phyloP scores from a whole-genome alignment of 2,888 invertebrate genomes.

The Tipula helvola region DNA sequence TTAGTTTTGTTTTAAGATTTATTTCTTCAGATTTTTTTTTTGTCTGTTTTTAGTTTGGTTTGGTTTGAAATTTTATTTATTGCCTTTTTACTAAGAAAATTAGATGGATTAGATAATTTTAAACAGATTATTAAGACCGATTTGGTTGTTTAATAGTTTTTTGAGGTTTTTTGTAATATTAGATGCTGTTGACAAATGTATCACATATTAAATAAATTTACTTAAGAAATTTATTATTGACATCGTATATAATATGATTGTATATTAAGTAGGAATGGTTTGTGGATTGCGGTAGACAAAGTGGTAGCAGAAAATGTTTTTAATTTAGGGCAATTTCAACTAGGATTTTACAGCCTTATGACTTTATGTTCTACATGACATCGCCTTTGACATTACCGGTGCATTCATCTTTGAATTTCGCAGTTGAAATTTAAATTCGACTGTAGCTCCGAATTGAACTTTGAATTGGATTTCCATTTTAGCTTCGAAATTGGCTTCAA shows the following conservation, averaged over 20 bases:
- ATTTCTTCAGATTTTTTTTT: neutral
- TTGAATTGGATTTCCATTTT: too few species aligned
- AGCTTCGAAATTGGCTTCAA: too few species aligned
- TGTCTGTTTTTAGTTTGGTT: neutral
- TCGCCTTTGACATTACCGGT: too few species aligned
- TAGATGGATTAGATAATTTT: constrained; percentile 4
- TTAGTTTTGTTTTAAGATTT: neutral
- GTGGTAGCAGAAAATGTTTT: neutral
- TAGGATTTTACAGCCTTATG: too few species aligned
- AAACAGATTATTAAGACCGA: neutral
- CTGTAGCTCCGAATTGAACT: too few species aligned
- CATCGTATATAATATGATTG: neutral
- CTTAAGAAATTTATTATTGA: neutral
- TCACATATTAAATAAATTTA: neutral
- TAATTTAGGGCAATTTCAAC: too few species aligned
- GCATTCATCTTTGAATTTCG: too few species aligned
- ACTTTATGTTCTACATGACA: too few species aligned
- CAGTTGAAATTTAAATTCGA: too few species aligned
- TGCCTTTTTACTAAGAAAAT: neutral
- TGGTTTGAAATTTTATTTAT: neutral
- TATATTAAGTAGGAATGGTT: neutral
- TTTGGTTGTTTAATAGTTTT: neutral
- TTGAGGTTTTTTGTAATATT: neutral
- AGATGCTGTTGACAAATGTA: neutral
- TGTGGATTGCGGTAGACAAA: neutral